Conservation (phyloP, 2,888 invertebrate genomes). For the Escarpia spicata region DNA sequence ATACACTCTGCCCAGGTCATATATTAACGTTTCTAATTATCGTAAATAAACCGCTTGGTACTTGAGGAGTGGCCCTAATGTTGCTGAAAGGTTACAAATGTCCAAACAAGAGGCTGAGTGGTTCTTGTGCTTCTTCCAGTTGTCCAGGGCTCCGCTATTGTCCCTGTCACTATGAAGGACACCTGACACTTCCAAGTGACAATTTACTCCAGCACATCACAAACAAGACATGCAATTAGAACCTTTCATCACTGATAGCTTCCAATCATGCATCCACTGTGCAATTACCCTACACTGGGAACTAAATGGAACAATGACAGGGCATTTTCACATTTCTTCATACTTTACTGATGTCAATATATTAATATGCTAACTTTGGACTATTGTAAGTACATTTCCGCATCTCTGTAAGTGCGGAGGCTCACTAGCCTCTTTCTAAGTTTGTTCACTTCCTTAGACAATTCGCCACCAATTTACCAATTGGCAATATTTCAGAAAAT, state of each 20-base stretch:
- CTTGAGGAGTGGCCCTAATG: background rate
- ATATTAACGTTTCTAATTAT: background rate
- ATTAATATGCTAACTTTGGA: no score
- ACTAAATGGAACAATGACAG: background rate
- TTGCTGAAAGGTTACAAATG: background rate
- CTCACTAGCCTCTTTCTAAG: no score
- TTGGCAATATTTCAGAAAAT: no score
- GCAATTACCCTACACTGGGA: background rate
- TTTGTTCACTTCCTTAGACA: no score
- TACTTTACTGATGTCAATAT: no score
- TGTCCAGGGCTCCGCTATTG: background rate
- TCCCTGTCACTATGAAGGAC: background rate
- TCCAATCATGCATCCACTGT: background rate
- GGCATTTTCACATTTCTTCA: background rate
- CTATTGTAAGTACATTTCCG: no score
- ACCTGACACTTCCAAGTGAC: background rate
- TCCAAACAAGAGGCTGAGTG: background rate
- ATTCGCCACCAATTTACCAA: no score
- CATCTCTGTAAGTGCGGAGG: no score
- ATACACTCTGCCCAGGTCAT: background rate
- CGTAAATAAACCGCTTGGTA: background rate
- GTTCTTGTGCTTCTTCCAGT: background rate
- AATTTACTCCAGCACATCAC: slow-evolving; percentile 6
- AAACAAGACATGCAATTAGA: background rate
- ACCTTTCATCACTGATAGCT: background rate